phyloP scores from a whole-genome alignment of 2,113 vertebrate species.

The Aleadryas rufinucha region DNA sequence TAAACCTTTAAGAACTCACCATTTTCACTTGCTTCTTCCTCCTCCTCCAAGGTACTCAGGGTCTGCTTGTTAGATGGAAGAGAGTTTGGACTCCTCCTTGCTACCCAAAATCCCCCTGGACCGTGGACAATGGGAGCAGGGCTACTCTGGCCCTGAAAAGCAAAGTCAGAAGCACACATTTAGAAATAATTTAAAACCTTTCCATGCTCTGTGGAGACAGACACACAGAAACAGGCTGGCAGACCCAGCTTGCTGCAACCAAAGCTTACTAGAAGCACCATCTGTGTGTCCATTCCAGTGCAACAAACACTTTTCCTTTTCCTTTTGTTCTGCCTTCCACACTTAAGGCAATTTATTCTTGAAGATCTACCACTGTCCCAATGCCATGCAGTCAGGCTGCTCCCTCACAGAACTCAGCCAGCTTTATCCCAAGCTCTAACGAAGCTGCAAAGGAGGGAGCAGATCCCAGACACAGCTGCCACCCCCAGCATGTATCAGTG shows the following conservation, averaged over 20 bases:
- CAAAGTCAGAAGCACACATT: not conserved
- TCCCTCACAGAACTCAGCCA: not conserved
- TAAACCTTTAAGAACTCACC: conserved; percentile 68
- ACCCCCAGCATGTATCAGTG: rapidly evolving
- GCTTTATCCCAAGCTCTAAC: not conserved
- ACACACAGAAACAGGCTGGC: not conserved
- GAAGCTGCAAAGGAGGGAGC: not conserved
- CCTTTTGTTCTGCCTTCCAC: not conserved
- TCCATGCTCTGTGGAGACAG: not conserved
- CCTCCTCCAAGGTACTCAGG: conserved; percentile 76
- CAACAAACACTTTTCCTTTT: not conserved
- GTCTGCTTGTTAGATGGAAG: conserved; percentile 65
- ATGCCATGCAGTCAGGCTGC: not conserved
- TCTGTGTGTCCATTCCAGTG: not conserved
- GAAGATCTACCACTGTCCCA: not conserved
- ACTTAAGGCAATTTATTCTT: not conserved
- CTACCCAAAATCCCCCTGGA: conserved; percentile 72
- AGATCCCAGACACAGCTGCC: not conserved
- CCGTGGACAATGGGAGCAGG: conserved; percentile 62
- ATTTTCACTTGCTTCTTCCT: conserved; percentile 70
- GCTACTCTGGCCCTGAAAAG: conserved; percentile 67
- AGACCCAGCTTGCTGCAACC: not conserved
- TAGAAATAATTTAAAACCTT: not conserved
- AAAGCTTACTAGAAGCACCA: not conserved
- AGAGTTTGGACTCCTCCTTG: conserved; percentile 60